Conservation (phyloP, 2,113 vertebrate species). For the Gnathonemus longibarbis region DNA sequence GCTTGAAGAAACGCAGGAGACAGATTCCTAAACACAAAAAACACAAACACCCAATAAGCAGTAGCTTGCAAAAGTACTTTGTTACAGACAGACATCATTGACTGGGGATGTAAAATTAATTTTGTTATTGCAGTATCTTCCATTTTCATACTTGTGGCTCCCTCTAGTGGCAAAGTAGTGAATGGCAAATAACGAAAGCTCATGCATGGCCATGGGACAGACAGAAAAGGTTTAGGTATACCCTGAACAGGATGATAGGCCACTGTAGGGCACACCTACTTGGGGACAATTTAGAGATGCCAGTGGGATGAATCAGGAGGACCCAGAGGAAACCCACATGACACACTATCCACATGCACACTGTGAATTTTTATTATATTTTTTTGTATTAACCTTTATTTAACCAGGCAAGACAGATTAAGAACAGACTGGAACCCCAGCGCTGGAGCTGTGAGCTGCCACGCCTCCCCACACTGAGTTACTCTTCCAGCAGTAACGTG, state of each 20-base stretch:
- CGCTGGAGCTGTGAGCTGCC: neutral
- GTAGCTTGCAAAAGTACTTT: neutral
- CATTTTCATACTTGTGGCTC: neutral
- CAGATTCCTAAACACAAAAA: conserved; percentile 70
- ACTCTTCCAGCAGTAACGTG: neutral
- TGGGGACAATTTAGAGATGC: neutral
- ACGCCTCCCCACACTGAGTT: neutral
- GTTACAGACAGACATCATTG: neutral
- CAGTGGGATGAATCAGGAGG: neutral
- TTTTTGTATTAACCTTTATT: too few species aligned
- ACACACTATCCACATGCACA: neutral
- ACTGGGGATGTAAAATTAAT: neutral
- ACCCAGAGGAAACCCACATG: neutral
- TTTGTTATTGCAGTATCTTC: neutral
- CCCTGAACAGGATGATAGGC: neutral
- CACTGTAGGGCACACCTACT: neutral
- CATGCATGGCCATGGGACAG: neutral
- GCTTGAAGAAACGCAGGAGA: conserved; percentile 94
- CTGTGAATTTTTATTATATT: too few species aligned
- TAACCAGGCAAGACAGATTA: too few species aligned
- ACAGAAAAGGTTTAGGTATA: neutral
- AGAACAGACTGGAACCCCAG: neutral
- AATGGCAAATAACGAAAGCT: neutral
- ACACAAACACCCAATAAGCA: conserved; percentile 25
- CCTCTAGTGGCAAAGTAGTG: neutral